These are phyloP conservation scores for Autographa gamma DNA, from an alignment of 2,888 invertebrate genomes.

Conservation along the genomic window DNA sequence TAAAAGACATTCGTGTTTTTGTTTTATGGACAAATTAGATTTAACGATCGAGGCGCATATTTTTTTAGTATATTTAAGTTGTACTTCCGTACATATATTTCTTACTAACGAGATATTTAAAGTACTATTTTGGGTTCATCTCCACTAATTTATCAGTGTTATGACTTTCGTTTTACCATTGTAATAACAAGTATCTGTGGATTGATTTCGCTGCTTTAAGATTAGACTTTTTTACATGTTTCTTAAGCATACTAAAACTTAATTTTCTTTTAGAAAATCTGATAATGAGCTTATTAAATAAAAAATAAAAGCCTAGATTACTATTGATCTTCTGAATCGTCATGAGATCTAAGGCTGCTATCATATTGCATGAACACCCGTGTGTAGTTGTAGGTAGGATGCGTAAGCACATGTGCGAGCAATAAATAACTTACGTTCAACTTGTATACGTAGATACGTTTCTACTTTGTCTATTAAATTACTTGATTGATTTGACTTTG, in stretches of 20 bases:
- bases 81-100: constrained; percentile 4
- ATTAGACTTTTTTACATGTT: not conserved
- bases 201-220: not conserved
- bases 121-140: not conserved
- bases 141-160: not conserved
- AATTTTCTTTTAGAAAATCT: not conserved
- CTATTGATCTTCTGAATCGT: constrained; percentile 16
- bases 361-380: constrained; percentile 10
- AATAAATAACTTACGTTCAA: constrained; percentile 30
- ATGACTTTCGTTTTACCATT: not conserved
- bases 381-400: constrained; percentile 22
- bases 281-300: not conserved
- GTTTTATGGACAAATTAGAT: constrained; percentile 47
- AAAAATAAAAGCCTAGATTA: not conserved
- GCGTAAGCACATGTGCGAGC: constrained; percentile 29
- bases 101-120: not conserved
- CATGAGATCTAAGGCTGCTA: constrained; percentile 33
- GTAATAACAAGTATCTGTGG: not conserved
- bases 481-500: constrained; percentile 36
- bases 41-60: not conserved
- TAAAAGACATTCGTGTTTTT: constrained; percentile 49
- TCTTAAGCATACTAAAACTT: not conserved
- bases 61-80: constrained; percentile 2
- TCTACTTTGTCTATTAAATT: constrained; percentile 31
- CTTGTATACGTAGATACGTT: constrained; percentile 31